Conservation (phyloP, 2,113 vertebrate species). For the Fulmarus glacialis region DNA sequence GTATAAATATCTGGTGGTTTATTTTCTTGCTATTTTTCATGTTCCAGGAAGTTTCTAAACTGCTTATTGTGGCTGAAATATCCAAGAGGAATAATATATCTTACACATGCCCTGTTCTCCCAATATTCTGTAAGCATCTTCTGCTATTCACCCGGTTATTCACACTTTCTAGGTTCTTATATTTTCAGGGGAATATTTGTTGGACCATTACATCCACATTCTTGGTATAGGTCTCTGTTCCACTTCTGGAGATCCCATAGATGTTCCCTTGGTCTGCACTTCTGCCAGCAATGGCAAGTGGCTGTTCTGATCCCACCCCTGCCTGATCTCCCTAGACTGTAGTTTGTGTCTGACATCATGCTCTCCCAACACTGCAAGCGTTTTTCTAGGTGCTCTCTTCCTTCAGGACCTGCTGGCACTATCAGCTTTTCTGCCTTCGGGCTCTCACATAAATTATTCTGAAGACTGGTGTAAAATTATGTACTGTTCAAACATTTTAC, state of each 20-base stretch:
- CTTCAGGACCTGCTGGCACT: not conserved
- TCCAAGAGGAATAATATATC: not conserved
- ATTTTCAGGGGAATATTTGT: not conserved
- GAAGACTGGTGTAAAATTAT: not conserved
- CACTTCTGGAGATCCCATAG: not conserved
- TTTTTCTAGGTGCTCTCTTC: not conserved
- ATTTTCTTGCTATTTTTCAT: not conserved
- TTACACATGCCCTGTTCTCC: not conserved
- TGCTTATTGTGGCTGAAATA: not conserved
- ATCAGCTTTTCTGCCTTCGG: not conserved
- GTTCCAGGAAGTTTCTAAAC: not conserved
- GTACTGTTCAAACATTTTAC: not conserved
- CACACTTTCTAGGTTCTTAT: not conserved
- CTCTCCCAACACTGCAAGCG: not conserved
- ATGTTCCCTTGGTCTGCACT: not conserved
- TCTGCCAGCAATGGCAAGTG: not conserved
- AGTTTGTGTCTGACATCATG: not conserved
- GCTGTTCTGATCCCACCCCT: not conserved
- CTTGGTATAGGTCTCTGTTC: not conserved
- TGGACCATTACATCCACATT: not conserved
- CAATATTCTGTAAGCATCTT: not conserved
- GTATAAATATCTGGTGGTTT: not conserved
- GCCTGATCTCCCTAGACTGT: not conserved
- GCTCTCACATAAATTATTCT: not conserved
- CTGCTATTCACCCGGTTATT: not conserved